These are phyloP conservation scores for Steromphala cineraria DNA, from an alignment of 2,888 invertebrate genomes.

Conservation along the genomic window DNA sequence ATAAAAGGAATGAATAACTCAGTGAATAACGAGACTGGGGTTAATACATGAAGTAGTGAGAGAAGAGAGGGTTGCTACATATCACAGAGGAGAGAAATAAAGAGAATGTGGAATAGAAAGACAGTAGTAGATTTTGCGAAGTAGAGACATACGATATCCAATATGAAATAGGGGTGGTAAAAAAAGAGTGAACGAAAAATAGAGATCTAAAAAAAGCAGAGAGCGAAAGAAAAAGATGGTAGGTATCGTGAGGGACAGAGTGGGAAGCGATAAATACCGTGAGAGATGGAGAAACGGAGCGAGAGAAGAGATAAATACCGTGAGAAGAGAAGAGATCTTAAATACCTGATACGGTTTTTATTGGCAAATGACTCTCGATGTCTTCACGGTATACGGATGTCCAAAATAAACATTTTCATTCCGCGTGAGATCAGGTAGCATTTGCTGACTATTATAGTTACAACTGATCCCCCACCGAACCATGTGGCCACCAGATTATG, in stretches of 20 bases:
- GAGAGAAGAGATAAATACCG: neutral
- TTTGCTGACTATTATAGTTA: neutral
- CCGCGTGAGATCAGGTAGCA: neutral
- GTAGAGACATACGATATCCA: neutral
- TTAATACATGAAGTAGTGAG: no score
- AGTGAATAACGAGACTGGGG: no score
- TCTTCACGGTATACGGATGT: neutral
- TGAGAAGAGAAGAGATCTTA: no score
- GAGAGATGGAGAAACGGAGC: neutral
- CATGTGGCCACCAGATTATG: neutral
- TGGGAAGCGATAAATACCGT: no score
- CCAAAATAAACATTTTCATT: constrained; percentile 10
- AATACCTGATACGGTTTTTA: neutral
- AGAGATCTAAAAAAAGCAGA: no score
- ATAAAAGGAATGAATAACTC: no score
- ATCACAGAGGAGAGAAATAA: no score
- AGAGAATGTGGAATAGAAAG: neutral
- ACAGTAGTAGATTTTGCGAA: neutral
- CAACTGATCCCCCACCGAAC: neutral
- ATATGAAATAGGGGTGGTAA: no score
- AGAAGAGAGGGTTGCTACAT: no score
- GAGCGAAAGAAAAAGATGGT: no score
- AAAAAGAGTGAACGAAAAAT: neutral
- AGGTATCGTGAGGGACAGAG: neutral
- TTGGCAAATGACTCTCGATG: neutral